Evolutionary conservation across 2,113 vertebrate genomes (phyloP).

Genomic region (Grammomys dolichurus): DNA sequence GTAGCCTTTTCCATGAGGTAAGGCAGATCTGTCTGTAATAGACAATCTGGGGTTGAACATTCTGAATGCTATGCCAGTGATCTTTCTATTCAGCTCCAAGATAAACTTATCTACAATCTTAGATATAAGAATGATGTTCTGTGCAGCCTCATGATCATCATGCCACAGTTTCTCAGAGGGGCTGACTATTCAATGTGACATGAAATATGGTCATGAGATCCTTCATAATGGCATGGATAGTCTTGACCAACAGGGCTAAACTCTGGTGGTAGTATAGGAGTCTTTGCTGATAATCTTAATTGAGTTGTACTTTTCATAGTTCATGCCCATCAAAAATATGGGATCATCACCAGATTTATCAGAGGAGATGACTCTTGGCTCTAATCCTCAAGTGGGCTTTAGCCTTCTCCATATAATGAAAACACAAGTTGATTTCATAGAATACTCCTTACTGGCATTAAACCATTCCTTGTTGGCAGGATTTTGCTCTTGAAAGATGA

Average conservation of each 20-base stretch:
- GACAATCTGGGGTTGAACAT: neutral
- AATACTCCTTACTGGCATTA: neutral
- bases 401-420: neutral
- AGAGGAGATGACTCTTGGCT: neutral
- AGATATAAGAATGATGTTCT: neutral
- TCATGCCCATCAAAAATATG: neutral
- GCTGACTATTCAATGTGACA: neutral
- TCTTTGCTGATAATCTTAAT: neutral
- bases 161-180: neutral
- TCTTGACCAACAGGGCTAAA: neutral
- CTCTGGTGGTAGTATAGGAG: neutral
- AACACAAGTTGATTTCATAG: neutral
- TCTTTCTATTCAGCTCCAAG: neutral
- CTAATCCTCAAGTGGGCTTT: neutral
- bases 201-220: neutral
- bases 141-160: neutral
- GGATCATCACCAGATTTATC: neutral
- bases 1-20: neutral
- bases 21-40: neutral
- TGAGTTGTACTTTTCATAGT: neutral
- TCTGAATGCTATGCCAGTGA: neutral
- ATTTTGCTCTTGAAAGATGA: neutral
- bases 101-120: neutral
- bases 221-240: neutral
- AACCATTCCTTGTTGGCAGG: neutral